Evolutionary conservation across 2,888 invertebrate genomes (phyloP), one percentile per base, ranked within the genome.

Genomic region (Hemaris fuciformis): DNA sequence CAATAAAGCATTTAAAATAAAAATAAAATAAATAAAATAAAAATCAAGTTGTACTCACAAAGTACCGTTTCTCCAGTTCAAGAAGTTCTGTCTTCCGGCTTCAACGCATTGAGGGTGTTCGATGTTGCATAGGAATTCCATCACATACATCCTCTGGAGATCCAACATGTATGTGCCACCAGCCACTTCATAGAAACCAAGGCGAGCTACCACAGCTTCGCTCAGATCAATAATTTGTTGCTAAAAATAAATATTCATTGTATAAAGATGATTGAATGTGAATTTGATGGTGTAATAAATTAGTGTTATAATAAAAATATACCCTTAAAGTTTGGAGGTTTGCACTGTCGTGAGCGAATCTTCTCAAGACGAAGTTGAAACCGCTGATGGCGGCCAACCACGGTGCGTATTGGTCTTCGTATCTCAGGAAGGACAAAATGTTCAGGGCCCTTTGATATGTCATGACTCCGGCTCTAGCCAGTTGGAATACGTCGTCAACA

Each of bases 361-460:
- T 82, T 53, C 89, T 84, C 1, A 88, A 73, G 20, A 91, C 75
- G 60, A 83, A 93, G 62, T 84, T 83, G 56, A 93, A 87, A 13
- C 93, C 93, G 60, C 81, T 80, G 8, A 95, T 85, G 2, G 95
- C 95, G 0, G 95, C 88, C 43, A 91, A 88, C 95, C 96, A 96
- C 0, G 96, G 96, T 20, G 95, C 90, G 66, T 95, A 95, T 60
- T 95, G 93, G 3, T 91, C 93, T 83, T 96, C 96, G 2, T 90
- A 87, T 61, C 89, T 86, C 64, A 97, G 73, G 82, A 87, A 91
- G 0, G 91, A 89, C 71, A 88, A 94, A 4, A 95, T 90, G 62
- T 94, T 93, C 8, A 96, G 84, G 0, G 94, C 93, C 25, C 85
- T 78, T 1, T 81, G 79, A 73, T 95, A 95, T 3, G 85, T 66